These are phyloP conservation scores for Phoenicopterus ruber DNA, from an alignment of 2,113 vertebrate species.

Conservation along the genomic window DNA sequence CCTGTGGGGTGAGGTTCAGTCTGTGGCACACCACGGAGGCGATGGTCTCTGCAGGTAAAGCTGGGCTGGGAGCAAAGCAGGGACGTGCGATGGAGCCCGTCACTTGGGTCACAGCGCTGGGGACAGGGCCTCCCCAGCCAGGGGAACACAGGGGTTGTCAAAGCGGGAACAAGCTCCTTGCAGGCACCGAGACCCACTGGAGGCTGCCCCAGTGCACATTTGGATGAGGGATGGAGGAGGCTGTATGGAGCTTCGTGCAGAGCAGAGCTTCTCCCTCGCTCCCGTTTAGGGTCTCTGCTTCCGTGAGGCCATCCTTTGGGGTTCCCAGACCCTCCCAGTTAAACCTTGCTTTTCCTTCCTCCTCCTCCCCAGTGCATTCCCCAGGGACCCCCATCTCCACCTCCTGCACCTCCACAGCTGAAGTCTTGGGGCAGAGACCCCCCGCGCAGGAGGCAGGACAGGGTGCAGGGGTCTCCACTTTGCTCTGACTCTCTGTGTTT, in stretches of 20 bases:
- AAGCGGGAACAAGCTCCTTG: neutral
- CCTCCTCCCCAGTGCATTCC: neutral
- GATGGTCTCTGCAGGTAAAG: slow-evolving; percentile 18
- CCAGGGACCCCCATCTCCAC: neutral
- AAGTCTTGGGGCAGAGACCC: neutral
- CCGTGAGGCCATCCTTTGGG: neutral
- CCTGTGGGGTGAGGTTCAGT: neutral
- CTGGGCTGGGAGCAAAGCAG: neutral
- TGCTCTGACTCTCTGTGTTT: neutral
- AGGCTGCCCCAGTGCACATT: neutral
- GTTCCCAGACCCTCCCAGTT: neutral
- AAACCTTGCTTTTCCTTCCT: neutral
- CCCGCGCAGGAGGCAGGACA: rapidly evolving
- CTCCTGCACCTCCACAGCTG: neutral
- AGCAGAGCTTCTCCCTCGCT: neutral
- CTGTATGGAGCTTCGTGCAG: neutral
- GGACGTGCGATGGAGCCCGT: rapidly evolving
- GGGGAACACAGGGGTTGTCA: neutral
- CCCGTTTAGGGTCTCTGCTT: neutral
- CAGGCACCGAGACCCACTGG: neutral
- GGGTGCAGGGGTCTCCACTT: rapidly evolving
- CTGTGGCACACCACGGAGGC: neutral
- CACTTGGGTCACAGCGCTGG: neutral
- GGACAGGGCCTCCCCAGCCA: neutral
- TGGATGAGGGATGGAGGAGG: neutral